A percentile compares a stretch with the other conserved stretches of the same genome.
phyloP scores from a whole-genome alignment of 2,888 invertebrate species.

The Hemicrepidius hirtus region DNA sequence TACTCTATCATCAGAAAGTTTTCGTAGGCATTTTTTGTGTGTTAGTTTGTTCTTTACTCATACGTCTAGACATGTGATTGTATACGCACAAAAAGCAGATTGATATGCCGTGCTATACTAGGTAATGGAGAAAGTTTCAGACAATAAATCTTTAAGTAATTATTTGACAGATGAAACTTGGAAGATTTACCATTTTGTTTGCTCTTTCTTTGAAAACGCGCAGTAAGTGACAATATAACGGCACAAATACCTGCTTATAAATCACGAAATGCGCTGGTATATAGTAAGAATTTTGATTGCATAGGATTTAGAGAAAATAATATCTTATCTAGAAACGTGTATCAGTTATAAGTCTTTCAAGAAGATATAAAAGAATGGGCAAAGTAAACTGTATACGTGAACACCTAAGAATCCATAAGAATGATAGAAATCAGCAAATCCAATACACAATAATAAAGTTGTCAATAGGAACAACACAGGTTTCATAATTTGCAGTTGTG shows the following conservation, averaged over 20 bases:
- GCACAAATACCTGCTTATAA: background rate
- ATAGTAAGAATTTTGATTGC: constrained; percentile 7
- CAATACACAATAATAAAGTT: background rate
- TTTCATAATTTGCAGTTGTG: background rate
- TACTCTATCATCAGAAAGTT: constrained; percentile 1
- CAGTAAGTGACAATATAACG: constrained; percentile 10
- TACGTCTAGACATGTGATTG: constrained; percentile 10
- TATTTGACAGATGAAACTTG: constrained; percentile 19
- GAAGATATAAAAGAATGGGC: background rate
- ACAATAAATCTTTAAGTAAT: constrained; percentile 16
- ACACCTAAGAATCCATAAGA: background rate
- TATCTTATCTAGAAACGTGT: constrained; percentile 8
- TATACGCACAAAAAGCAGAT: constrained; percentile 18
- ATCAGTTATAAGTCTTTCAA: constrained; percentile 1
- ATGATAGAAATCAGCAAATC: constrained; percentile 7
- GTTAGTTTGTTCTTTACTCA: constrained; percentile 11
- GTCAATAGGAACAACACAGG: background rate
- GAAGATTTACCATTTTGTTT: constrained; percentile 5
- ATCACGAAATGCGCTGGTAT: background rate
- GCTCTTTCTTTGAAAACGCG: background rate
- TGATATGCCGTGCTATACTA: constrained; percentile 18
- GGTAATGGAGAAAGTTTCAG: constrained; percentile 23
- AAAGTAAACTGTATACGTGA: background rate
- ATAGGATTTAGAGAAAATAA: constrained; percentile 9
- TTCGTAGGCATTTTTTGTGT: background rate